Evolutionary conservation across 30 jellyfish, hydroid and myxozoan genomes (phyloP).

Genomic region (Aurelia sp.): DNA sequence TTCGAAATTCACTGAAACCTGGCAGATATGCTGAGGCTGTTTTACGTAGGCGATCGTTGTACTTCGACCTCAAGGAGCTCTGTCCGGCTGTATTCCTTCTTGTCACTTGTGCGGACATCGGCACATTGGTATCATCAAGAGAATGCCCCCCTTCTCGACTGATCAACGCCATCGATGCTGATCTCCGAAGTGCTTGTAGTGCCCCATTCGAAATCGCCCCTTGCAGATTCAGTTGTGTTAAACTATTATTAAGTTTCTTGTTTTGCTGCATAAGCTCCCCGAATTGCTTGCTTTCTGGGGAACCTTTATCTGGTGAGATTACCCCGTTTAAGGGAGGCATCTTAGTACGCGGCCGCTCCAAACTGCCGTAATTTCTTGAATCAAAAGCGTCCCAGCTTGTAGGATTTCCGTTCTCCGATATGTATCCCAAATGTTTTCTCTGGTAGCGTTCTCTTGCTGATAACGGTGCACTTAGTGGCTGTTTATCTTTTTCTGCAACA

Average conservation of each 20-base stretch:
- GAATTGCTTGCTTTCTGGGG: constrained; percentile 13
- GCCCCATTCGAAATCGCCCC: constrained; percentile 66
- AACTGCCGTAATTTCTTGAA: constrained; percentile 19
- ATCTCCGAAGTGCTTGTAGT: constrained; percentile 39
- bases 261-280: constrained; percentile 5
- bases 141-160: not conserved
- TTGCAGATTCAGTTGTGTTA: constrained; percentile 57
- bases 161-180: constrained; percentile 14
- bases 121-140: not conserved
- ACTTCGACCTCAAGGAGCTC: not conserved
- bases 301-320: not conserved
- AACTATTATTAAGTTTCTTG: constrained; percentile 23
- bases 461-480: not conserved
- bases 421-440: constrained; percentile 18
- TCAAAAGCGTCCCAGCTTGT: constrained; percentile 3
- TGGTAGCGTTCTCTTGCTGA: constrained; percentile 10
- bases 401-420: constrained; percentile 30
- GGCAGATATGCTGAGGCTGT: not conserved
- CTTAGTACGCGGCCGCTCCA: not conserved
- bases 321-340: too few relatives aligned
- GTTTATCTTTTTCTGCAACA: not conserved
- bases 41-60: not conserved
- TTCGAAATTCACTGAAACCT: constrained; percentile 1
- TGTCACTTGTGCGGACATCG: not conserved
- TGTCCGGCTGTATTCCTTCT: not conserved